Evolutionary conservation across 2,797 vertebrate species (phyloP).

Genomic region (Danio albolineatus): DNA sequence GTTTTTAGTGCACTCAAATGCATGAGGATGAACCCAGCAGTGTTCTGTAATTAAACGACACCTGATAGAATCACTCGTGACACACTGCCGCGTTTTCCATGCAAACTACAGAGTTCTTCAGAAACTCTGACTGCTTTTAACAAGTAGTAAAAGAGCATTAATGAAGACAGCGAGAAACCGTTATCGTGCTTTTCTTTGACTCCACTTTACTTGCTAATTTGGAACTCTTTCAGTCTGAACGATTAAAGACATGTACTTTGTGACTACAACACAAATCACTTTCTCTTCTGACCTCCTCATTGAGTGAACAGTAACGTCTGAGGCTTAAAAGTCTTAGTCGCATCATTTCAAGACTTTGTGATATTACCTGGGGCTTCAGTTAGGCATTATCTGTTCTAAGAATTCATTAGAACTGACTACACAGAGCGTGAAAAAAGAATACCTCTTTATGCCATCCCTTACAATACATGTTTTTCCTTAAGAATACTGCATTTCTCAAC

Average conservation of each 20-base stretch:
- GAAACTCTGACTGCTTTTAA: slow-evolving; percentile 7
- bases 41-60: slow-evolving; percentile 32
- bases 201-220: slow-evolving; percentile 36
- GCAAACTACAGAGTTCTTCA: slow-evolving; percentile 1
- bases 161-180: background rate
- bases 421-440: slow-evolving; percentile 16
- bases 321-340: slow-evolving; percentile 1
- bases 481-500: background rate
- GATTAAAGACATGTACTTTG: slow-evolving; percentile 64
- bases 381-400: slow-evolving; percentile 45
- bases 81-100: slow-evolving; percentile 4
- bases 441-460: slow-evolving; percentile 7
- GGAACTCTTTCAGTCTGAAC: slow-evolving; percentile 58
- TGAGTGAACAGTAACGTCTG: slow-evolving; percentile 3
- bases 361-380: slow-evolving; percentile 53
- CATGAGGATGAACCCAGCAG: slow-evolving; percentile 2
- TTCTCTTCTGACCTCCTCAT: slow-evolving; percentile 60
- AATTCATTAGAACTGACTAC: slow-evolving; percentile 48
- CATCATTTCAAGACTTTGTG: slow-evolving; percentile 26
- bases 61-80: background rate
- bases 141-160: background rate
- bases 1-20: background rate
- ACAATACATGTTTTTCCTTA: slow-evolving; percentile 18
- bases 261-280: slow-evolving; percentile 55
- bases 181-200: slow-evolving; percentile 26